These are phyloP conservation scores for Cavia aperea DNA, from an alignment of 2,113 vertebrate species.

Conservation along the genomic window DNA sequence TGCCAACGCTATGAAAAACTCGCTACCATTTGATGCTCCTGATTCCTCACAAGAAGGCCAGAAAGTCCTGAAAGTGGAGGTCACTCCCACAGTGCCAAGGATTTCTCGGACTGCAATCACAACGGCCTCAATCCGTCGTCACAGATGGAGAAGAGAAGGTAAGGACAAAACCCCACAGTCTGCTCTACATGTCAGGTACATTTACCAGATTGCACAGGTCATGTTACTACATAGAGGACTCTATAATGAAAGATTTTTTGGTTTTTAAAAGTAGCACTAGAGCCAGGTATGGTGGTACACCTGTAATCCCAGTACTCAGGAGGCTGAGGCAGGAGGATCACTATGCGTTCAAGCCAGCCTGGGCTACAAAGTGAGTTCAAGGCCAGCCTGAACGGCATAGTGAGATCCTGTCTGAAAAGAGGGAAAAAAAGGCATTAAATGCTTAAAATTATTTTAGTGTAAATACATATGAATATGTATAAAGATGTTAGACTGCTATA, in stretches of 20 bases:
- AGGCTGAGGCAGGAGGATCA: background rate
- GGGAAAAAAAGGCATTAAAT: conserved; percentile 17
- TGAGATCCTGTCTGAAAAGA: background rate
- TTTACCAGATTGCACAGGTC: conserved; percentile 34
- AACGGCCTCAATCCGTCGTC: conserved; percentile 95
- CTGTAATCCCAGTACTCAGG: background rate
- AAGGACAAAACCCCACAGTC: conserved; percentile 13
- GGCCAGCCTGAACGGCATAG: background rate
- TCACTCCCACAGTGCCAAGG: conserved; percentile 92
- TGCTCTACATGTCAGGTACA: background rate
- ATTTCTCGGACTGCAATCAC: conserved; percentile 96
- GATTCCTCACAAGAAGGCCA: conserved; percentile 85
- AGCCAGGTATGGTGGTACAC: background rate
- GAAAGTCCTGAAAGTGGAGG: conserved; percentile 95
- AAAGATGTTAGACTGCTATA: conserved; percentile 2
- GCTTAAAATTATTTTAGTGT: conserved; percentile 18
- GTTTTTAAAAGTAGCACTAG: conserved; percentile 21
- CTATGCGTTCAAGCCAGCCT: background rate
- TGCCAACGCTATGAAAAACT: conserved; percentile 97
- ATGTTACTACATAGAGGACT: background rate
- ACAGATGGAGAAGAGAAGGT: conserved; percentile 99
- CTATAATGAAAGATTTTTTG: background rate
- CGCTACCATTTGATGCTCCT: conserved; percentile 90
- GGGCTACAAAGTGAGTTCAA: too few species aligned
- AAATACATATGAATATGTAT: background rate